Evolutionary conservation across 2,113 vertebrate genomes (phyloP).

Genomic region (Silurus meridionalis): DNA sequence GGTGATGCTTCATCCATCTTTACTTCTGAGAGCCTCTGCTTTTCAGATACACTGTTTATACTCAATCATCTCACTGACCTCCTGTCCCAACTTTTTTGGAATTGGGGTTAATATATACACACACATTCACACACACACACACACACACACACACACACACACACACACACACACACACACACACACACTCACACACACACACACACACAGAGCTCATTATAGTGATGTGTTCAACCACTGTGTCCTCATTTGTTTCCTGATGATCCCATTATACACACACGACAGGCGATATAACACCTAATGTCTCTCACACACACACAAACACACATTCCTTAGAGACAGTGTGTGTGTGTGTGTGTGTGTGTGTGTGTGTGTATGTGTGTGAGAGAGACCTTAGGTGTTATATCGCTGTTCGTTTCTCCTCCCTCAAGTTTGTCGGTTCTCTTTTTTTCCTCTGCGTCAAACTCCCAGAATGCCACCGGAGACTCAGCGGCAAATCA

Average conservation of each 20-base stretch:
- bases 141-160: neutral
- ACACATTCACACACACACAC: neutral
- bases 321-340: neutral
- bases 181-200: conserved; percentile 15
- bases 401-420: neutral
- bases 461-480: conserved; percentile 43
- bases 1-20: too few relatives aligned
- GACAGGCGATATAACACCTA: too few relatives aligned
- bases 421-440: conserved; percentile 5
- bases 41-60: too few relatives aligned
- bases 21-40: too few relatives aligned
- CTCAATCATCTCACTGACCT: too few relatives aligned
- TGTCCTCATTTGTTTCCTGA: conserved; percentile 41
- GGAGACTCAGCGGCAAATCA: conserved; percentile 50
- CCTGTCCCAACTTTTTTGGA: too few relatives aligned
- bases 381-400: neutral
- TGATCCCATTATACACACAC: conserved; percentile 21
- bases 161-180: conserved; percentile 21
- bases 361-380: neutral
- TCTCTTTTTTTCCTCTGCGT: conserved; percentile 14
- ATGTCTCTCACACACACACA: neutral
- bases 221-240: conserved; percentile 20
- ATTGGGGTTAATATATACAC: neutral
- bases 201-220: neutral
- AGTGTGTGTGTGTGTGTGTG: conserved; percentile 27